A percentile compares a stretch with the other conserved stretches of the same genome.
Evolutionary conservation across 2,888 invertebrate genomes (phyloP).

Genomic region (Frankliniella intonsa): DNA sequence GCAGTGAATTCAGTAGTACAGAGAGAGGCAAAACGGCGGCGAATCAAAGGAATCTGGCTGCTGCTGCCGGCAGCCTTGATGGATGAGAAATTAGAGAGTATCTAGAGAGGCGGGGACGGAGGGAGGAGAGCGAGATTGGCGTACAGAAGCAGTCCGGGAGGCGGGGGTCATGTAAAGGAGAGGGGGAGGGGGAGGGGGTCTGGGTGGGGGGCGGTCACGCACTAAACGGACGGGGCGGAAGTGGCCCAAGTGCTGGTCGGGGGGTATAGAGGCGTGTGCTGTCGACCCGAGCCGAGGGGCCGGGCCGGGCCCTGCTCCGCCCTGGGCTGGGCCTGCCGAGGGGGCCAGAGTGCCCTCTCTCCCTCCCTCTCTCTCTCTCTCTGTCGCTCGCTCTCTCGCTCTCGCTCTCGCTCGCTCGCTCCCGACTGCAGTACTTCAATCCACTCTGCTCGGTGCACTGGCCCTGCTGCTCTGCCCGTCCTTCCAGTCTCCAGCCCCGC

Average conservation of each 20-base stretch:
- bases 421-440: constrained; percentile 18
- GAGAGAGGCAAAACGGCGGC: too few relatives aligned
- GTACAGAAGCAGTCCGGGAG: not conserved
- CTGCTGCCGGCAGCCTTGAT: too few relatives aligned
- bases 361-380: too few relatives aligned
- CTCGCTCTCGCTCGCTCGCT: not conserved
- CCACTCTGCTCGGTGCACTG: not conserved
- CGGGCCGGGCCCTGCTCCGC: too few relatives aligned
- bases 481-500: too few relatives aligned
- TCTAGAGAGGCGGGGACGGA: not conserved
- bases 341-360: too few relatives aligned
- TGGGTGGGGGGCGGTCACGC: not conserved
- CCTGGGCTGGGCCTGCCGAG: too few relatives aligned
- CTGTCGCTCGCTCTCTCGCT: not conserved
- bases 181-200: constrained; percentile 15
- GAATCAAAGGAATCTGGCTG: too few relatives aligned
- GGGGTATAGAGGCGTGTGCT: not conserved
- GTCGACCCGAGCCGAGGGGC: too few relatives aligned
- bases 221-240: constrained; percentile 19
- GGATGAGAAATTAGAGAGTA: not conserved
- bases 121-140: too few relatives aligned
- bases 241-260: constrained; percentile 17
- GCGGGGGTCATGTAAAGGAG: not conserved
- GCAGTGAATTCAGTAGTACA: too few relatives aligned
- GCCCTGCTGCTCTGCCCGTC: not conserved